A percentile compares a stretch with the other conserved stretches of the same genome.
Evolutionary conservation across 2,888 invertebrate species (phyloP).

Genomic region (Tinea trinotella): DNA sequence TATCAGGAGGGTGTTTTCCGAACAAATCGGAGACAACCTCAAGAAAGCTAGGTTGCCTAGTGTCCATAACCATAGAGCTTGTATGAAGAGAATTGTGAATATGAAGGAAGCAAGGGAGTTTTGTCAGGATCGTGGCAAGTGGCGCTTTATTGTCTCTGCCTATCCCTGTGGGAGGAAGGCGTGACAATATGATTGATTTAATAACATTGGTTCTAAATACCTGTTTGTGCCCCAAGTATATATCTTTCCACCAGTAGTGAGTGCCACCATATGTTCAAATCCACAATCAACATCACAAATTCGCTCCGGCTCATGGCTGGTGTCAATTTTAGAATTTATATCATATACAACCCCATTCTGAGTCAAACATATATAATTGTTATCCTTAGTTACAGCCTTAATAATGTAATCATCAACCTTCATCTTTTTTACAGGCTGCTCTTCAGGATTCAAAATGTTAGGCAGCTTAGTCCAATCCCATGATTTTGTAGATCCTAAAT

Average conservation of each 20-base stretch:
- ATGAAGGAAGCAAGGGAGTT: too few relatives aligned
- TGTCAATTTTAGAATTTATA: slow-evolving; percentile 74
- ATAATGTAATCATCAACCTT: slow-evolving; percentile 30
- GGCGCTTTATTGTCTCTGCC: too few relatives aligned
- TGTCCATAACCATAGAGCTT: too few relatives aligned
- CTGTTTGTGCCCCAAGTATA: slow-evolving; percentile 88
- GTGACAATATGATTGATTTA: too few relatives aligned
- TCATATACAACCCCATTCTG: slow-evolving; percentile 64
- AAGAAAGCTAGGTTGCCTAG: too few relatives aligned
- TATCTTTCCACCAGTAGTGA: slow-evolving; percentile 80
- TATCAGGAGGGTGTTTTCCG: too few relatives aligned
- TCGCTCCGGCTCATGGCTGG: slow-evolving; percentile 59
- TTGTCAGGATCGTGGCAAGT: too few relatives aligned
- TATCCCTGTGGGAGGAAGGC: too few relatives aligned
- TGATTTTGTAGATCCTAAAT: slow-evolving; percentile 32
- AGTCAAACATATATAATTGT: slow-evolving; percentile 40
- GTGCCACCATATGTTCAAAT: slow-evolving; percentile 82
- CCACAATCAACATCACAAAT: slow-evolving; percentile 81
- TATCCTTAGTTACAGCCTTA: slow-evolving; percentile 37
- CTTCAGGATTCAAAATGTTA: slow-evolving; percentile 30
- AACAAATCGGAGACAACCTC: too few relatives aligned
- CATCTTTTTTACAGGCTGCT: too few relatives aligned
- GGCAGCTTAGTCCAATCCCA: slow-evolving; percentile 19
- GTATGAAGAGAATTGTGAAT: too few relatives aligned
- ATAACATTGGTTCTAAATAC: slow-evolving; percentile 40